Evolutionary conservation across 2,113 vertebrate species (phyloP), one percentile per base, ranked within the genome.

Genomic region (Genyomyrus donnyi): DNA sequence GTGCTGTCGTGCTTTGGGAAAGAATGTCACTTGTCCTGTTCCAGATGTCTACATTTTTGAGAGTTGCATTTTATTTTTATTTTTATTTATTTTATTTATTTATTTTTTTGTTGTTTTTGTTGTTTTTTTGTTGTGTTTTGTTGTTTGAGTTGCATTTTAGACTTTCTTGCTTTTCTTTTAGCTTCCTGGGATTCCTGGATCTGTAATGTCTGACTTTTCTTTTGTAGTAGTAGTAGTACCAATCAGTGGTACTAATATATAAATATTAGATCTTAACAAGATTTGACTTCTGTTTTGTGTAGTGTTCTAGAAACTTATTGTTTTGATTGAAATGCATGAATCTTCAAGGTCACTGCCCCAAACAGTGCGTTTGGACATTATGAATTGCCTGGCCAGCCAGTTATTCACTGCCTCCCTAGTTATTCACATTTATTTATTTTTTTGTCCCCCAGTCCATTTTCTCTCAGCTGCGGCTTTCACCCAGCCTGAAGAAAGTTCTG

Each of bases 401-500:
- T 35, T n/a, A 3, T 3, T 62, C 1, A 2, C 42, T 27, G 10
- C 6, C 15, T 89, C 1, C 21, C 24, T 8, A 39, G 6, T 74
- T 62, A 17, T 48, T 45, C 58, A 52, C 50, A 3, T 5, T 7
- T 24, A 3, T 49, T 50, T 50, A 3, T 15, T 89, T 2, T 50
- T 10, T 89, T 2, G 50, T 86, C 89, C 88, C 86, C 3, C 92
- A 99, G 98, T 97, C 97, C 24, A 97, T 98, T 7, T 99, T 99
- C 95, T 98, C 98, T 2, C 98, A 99, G 95, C 96, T 99, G 89
- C 96, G 96, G 35, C 94, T 99, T 31, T 96, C 96, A 0, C 98
- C 98, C 0, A 97, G 95, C 94, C 96, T 99, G 86, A 97, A 98
- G 93, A 99, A 98, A 93, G 98, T 99, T 90, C 96, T 99, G 86